phyloP scores from a whole-genome alignment of 2,113 vertebrate species.

The Ursus arctos region DNA sequence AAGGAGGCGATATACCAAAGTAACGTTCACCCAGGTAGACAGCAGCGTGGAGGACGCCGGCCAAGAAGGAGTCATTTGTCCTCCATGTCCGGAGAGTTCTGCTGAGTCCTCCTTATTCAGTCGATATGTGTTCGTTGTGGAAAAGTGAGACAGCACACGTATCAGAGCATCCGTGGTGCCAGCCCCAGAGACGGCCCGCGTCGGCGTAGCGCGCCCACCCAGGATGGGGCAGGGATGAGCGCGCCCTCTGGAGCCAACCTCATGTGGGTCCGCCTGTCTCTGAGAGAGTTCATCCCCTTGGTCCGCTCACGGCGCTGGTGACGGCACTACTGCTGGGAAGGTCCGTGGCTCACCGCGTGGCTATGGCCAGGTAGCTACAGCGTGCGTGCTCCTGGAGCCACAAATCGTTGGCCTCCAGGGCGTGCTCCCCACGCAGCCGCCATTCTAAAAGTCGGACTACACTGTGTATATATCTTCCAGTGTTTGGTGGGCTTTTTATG shows the following conservation, averaged over 20 bases:
- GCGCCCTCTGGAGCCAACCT: too few species aligned
- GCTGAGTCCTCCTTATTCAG: background rate
- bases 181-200: rapidly evolving
- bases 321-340: too few species aligned
- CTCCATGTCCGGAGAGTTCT: background rate
- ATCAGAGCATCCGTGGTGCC: background rate
- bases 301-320: too few species aligned
- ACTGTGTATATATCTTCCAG: too few species aligned
- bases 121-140: background rate
- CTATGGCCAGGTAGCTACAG: too few species aligned
- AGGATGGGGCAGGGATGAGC: background rate
- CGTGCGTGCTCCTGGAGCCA: background rate
- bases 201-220: rapidly evolving
- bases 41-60: background rate
- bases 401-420: too few species aligned
- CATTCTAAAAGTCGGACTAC: background rate
- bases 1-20: rapidly evolving
- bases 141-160: background rate
- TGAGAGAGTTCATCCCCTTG: too few species aligned
- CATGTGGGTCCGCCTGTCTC: too few species aligned
- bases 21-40: background rate
- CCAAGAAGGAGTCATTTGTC: background rate
- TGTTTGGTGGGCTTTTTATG: background rate
- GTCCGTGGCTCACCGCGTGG: too few species aligned
- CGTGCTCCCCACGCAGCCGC: background rate